A percentile compares a stretch with the other conserved stretches of the same genome.
Conservation (phyloP, 2,888 invertebrate genomes). For the Caprella mutica region DNA sequence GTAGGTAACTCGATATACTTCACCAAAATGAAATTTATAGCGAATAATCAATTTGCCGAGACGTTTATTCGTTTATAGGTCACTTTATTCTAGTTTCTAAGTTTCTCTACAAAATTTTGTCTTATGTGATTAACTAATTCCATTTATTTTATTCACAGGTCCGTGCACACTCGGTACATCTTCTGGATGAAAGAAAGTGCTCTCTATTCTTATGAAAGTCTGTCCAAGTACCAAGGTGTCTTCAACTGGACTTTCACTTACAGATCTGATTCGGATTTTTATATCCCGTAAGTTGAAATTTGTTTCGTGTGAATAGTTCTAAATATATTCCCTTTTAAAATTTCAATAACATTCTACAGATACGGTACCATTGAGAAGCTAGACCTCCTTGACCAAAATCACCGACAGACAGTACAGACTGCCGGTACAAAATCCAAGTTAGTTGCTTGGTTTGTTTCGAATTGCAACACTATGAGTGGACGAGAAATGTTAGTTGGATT, state of each 20-base stretch:
- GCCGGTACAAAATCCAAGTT: conserved; percentile 25
- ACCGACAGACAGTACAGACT: too few relatives aligned
- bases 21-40: too few relatives aligned
- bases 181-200: conserved; percentile 22
- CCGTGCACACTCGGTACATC: conserved; percentile 20
- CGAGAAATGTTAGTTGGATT: conserved; percentile 20
- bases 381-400: too few relatives aligned
- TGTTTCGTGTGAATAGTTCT: too few relatives aligned
- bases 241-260: conserved; percentile 31
- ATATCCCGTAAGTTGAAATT: conserved; percentile 10
- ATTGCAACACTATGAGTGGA: conserved; percentile 30
- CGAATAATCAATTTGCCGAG: too few relatives aligned
- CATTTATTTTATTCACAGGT: conserved; percentile 6
- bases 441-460: conserved; percentile 35
- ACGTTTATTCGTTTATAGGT: too few relatives aligned
- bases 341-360: too few relatives aligned
- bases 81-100: not conserved
- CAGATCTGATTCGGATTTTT: conserved; percentile 21
- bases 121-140: not conserved
- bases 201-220: conserved; percentile 19
- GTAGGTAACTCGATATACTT: too few relatives aligned
- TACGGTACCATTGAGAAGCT: too few relatives aligned
- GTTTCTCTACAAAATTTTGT: not conserved
- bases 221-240: conserved; percentile 9
- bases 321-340: too few relatives aligned